phyloP scores from a whole-genome alignment of 2,888 invertebrate genomes.

The Parapristionchus giblindavisi region DNA sequence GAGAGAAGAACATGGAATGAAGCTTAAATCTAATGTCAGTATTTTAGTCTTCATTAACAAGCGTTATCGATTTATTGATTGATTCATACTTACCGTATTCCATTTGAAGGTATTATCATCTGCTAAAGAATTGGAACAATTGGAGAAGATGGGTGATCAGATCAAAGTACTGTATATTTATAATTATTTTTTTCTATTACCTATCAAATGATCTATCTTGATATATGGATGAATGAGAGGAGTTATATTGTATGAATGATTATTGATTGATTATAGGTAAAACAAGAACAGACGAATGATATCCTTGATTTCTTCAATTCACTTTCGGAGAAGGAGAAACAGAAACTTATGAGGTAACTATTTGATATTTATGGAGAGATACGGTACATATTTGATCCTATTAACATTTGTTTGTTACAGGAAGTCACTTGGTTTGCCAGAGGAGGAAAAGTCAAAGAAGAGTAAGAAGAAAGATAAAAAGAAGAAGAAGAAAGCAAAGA shows the following conservation, averaged over 20 bases:
- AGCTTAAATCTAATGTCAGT: constrained; percentile 42
- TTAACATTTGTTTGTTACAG: constrained; percentile 36
- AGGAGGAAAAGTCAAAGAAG: constrained; percentile 39
- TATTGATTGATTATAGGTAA: constrained; percentile 11
- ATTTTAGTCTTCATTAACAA: background rate
- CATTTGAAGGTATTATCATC: constrained; percentile 6
- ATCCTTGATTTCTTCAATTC: constrained; percentile 55
- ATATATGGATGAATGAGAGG: background rate
- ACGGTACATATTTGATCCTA: too few species aligned
- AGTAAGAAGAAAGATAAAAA: constrained; percentile 35
- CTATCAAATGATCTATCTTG: background rate
- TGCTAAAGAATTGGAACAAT: constrained; percentile 16
- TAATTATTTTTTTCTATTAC: background rate
- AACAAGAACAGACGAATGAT: constrained; percentile 39
- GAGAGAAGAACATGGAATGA: constrained; percentile 68
- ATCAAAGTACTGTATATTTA: background rate
- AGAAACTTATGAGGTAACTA: constrained; percentile 56
- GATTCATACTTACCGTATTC: background rate
- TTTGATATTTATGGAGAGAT: background rate
- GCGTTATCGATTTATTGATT: background rate
- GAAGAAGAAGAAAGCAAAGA: constrained; percentile 32
- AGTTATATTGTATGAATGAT: background rate
- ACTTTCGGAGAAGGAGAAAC: constrained; percentile 58
- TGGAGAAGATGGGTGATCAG: constrained; percentile 33
- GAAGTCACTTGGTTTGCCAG: constrained; percentile 40